Conservation (phyloP, 2,113 vertebrate genomes). For the Delphinus delphis region DNA sequence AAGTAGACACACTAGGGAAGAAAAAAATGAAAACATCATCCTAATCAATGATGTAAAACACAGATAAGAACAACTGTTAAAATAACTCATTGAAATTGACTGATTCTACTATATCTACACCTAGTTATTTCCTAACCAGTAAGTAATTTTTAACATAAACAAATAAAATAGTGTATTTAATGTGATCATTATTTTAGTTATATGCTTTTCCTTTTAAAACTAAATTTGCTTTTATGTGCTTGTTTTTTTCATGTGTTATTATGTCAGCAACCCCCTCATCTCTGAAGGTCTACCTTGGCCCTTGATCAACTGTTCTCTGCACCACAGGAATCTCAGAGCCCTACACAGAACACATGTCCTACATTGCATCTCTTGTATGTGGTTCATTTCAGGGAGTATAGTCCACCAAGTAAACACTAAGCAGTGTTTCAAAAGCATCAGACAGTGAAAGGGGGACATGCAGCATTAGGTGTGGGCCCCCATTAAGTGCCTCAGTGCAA, state of each 20-base stretch:
- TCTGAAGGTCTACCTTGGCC: background rate
- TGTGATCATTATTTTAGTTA: background rate
- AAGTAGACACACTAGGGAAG: background rate
- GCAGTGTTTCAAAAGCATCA: background rate
- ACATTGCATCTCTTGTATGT: too few relatives aligned
- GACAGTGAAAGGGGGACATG: background rate
- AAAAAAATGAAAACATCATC: background rate
- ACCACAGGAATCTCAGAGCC: background rate
- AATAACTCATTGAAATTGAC: background rate
- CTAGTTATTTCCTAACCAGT: background rate
- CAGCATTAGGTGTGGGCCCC: accelerated
- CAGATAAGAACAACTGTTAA: background rate
- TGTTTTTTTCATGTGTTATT: background rate
- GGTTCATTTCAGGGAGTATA: background rate
- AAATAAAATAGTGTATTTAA: background rate
- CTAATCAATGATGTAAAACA: background rate
- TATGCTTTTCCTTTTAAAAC: background rate
- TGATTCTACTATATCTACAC: background rate
- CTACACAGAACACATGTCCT: background rate
- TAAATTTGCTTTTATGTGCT: background rate
- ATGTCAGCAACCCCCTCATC: background rate
- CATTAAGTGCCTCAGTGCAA: background rate
- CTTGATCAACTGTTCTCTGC: background rate
- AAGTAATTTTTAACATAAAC: background rate
- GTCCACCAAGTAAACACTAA: background rate